Evolutionary conservation across 2,113 vertebrate species (phyloP).

Genomic region (Leptodactylus fuscus): DNA sequence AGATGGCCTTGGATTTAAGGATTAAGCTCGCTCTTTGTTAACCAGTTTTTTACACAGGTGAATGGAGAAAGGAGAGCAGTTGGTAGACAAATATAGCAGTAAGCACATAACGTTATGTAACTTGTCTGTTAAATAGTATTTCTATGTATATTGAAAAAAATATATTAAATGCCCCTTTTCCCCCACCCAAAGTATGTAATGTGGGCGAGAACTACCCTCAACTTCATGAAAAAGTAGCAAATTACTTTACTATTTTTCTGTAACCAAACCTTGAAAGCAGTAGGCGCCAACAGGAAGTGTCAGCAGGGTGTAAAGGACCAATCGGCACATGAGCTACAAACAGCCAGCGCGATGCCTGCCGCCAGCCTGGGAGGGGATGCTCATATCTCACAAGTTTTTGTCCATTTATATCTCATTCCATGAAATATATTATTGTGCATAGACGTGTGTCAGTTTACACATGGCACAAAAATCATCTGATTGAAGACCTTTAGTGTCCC

Average conservation of each 20-base stretch:
- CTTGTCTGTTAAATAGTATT: neutral
- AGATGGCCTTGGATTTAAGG: constrained; percentile 38
- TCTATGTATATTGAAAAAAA: no score
- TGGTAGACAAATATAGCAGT: neutral
- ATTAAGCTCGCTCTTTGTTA: constrained; percentile 20
- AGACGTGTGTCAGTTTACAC: no score
- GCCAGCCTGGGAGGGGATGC: neutral
- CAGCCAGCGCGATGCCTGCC: neutral
- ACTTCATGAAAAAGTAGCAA: neutral
- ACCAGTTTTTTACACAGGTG: constrained; percentile 27
- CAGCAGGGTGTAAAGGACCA: neutral
- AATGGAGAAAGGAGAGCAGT: neutral
- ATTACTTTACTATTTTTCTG: neutral
- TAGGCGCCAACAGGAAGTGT: neutral
- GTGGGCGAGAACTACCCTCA: neutral
- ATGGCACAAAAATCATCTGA: no score
- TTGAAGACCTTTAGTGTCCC: no score
- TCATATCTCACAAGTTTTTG: no score
- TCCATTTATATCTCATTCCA: no score
- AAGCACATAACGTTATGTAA: neutral
- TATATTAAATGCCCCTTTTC: no score
- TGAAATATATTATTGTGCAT: no score
- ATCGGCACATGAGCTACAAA: neutral
- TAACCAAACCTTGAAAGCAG: neutral
- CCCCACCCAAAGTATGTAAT: neutral